phyloP scores from a whole-genome alignment of 2,113 vertebrate genomes.

The Sorex araneus region DNA sequence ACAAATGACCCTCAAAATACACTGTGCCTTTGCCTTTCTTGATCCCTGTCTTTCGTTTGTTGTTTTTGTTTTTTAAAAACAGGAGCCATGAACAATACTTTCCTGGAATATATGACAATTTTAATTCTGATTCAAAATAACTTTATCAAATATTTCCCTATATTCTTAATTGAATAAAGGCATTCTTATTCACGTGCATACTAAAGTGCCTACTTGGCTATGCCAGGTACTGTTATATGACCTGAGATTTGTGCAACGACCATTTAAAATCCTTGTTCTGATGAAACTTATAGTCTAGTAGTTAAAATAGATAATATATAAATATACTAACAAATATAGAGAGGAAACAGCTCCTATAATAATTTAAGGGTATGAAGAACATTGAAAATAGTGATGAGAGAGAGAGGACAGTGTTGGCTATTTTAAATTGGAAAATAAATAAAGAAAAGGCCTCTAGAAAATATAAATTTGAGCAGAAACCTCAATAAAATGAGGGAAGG shows the following conservation, averaged over 20 bases:
- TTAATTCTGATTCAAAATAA: constrained; percentile 61
- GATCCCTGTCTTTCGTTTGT: neutral
- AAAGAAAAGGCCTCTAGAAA: neutral
- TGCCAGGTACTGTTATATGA: constrained; percentile 19
- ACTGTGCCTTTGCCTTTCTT: neutral
- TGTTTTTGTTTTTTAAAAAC: constrained; percentile 25
- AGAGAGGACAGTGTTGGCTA: neutral
- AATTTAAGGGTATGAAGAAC: neutral
- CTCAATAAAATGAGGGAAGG: constrained; percentile 10
- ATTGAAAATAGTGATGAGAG: neutral
- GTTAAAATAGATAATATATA: neutral
- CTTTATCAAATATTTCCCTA: constrained; percentile 64
- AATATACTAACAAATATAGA: neutral
- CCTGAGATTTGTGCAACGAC: constrained; percentile 26
- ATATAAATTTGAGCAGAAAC: constrained; percentile 17
- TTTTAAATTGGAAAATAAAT: neutral
- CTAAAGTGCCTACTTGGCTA: neutral
- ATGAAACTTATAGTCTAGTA: constrained; percentile 27
- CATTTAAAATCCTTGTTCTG: constrained; percentile 7
- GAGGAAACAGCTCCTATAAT: neutral
- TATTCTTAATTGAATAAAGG: constrained; percentile 38
- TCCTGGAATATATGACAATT: constrained; percentile 43
- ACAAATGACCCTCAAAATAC: constrained; percentile 27
- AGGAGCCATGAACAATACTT: constrained; percentile 49
- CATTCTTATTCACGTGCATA: neutral